Base-by-base conservation (phyloP, 2,888 invertebrate genomes). In the Bursaphelenchus okinawaensis region DNA sequence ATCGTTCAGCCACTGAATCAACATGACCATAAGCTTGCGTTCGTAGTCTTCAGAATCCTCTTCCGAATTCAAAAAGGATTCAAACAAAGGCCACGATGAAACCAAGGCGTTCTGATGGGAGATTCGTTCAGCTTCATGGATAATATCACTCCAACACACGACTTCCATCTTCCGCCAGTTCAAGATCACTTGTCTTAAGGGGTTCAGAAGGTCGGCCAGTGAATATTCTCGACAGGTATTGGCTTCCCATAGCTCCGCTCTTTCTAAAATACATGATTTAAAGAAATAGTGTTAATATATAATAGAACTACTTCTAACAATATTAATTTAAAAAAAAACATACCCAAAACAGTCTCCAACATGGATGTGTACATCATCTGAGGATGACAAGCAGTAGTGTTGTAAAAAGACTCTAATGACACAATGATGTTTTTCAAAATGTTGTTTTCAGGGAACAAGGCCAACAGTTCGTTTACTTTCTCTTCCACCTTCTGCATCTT, bases 281-380 rank as follows among this genome's bases (percentile, higher is more conserved):
- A 28, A 7, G 23, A 3, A 50, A 63, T 1, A 9, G n/a, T 20
- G 8, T 24, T 28, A 55, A 59, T n/a, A 23, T 22, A 24, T n/a
- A n/a, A n/a, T n/a, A n/a, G n/a, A n/a, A n/a, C n/a, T n/a, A n/a
- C n/a, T n/a, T n/a, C n/a, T n/a, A n/a, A n/a, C n/a, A n/a, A n/a
- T n/a, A n/a, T n/a, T 22, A 60, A 29, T 40, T 23, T 54, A 51
- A 50, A 27, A 50, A 9, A 12, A 52, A 58, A 24, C 66, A 91
- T 90, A 68, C 89, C 89, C 0, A 95, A 86, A 0, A 98, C 85
- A 56, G 93, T 85, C 84, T 98, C 96, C 61, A 96, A 86, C 0
- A 94, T 94, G 0, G 91, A 90, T 1, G 93, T 87, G 80, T 92
- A 92, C 71, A 92, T 89, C 66, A 92, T 90, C 4, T 96, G 85